These are phyloP conservation scores for Malacosoma neustria DNA, from an alignment of 2,888 invertebrate species.

Conservation along the genomic window DNA sequence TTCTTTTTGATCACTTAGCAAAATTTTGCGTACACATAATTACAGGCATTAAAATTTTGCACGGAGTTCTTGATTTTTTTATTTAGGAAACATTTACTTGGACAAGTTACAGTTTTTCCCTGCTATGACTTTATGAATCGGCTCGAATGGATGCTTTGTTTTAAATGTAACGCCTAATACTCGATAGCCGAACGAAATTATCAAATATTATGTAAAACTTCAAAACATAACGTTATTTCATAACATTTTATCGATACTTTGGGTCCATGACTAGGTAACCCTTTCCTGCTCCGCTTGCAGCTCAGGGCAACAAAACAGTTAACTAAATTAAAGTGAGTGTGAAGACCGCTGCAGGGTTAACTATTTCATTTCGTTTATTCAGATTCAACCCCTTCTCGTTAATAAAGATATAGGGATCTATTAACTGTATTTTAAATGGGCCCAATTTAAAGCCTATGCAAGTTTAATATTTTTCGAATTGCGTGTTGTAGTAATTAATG, in stretches of 20 bases:
- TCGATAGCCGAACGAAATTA: too few species aligned
- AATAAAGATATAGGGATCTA: conserved; percentile 69
- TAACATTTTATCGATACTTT: conserved; percentile 1
- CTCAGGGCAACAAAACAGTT: conserved; percentile 65
- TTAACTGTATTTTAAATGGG: conserved; percentile 52
- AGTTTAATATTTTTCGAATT: neutral
- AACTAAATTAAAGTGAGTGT: conserved; percentile 74
- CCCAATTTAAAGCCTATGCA: conserved; percentile 22
- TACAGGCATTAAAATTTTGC: too few species aligned
- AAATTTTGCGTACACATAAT: too few species aligned
- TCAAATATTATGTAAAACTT: too few species aligned
- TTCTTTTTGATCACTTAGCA: too few species aligned
- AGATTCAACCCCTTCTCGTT: conserved; percentile 63
- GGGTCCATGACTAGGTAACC: conserved; percentile 48
- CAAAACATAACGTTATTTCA: too few species aligned
- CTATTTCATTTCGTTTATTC: conserved; percentile 74
- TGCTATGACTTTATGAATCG: too few species aligned
- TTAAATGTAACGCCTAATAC: too few species aligned
- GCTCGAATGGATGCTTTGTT: too few species aligned
- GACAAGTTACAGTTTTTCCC: too few species aligned
- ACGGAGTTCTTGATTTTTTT: too few species aligned
- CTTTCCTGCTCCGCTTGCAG: conserved; percentile 51
- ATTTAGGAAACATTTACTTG: too few species aligned
- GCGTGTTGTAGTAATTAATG: neutral
- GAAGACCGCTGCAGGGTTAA: conserved; percentile 72